Conservation (phyloP, 2,888 invertebrate species). For the Sinelater perroti region DNA sequence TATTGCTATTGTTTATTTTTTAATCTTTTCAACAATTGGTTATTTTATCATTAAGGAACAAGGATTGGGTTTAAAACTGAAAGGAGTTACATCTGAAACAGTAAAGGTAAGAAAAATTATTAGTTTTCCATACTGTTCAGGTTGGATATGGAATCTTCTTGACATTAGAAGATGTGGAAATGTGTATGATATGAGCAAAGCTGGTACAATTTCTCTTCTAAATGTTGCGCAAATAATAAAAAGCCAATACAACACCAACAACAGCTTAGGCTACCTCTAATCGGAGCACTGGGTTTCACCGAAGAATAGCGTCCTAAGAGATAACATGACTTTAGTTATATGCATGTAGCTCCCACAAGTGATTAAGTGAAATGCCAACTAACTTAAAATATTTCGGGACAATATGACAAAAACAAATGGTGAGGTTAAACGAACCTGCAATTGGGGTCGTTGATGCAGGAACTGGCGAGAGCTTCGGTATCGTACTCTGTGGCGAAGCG, state of each 20-base stretch:
- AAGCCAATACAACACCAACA: not conserved
- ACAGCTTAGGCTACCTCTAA: constrained; percentile 54
- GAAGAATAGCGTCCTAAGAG: constrained; percentile 58
- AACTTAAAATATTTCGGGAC: too few relatives aligned
- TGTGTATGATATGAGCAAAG: not conserved
- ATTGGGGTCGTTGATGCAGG: constrained; percentile 46
- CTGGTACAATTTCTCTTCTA: too few relatives aligned
- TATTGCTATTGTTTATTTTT: not conserved
- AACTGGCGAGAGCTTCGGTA: constrained; percentile 44
- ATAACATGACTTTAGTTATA: constrained; percentile 13
- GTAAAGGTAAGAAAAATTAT: constrained; percentile 50
- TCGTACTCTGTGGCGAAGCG: constrained; percentile 61
- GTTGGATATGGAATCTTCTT: constrained; percentile 51
- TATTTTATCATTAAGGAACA: constrained; percentile 66
- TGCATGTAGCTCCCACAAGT: too few relatives aligned
- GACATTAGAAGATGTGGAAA: constrained; percentile 6
- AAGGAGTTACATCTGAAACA: constrained; percentile 69
- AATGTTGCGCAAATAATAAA: too few relatives aligned
- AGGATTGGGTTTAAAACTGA: constrained; percentile 69
- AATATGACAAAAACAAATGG: too few relatives aligned
- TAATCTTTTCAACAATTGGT: constrained; percentile 39
- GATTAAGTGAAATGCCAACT: too few relatives aligned
- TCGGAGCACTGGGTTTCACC: constrained; percentile 57
- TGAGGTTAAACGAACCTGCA: constrained; percentile 25
- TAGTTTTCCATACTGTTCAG: not conserved